Percentiles rank a stretch among this genome's conserved stretches.
These are phyloP conservation scores for Anodontia alba DNA, from an alignment of 2,888 invertebrate species.

Conservation along the genomic window DNA sequence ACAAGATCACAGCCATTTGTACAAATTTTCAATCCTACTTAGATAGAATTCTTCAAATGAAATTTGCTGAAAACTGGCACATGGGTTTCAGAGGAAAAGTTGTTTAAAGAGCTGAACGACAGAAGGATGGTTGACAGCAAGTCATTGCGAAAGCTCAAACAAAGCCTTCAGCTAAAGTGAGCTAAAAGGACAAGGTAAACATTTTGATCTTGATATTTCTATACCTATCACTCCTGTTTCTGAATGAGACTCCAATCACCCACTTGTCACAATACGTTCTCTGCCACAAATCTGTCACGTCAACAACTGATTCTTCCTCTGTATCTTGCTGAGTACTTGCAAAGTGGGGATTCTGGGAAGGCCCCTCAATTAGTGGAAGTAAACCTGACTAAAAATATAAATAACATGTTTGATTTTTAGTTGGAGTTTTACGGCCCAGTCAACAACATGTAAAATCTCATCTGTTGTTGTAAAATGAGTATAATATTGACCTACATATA, in stretches of 20 bases:
- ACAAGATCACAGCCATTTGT: no score
- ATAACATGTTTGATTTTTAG: neutral
- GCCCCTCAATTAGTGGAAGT: conserved; percentile 3
- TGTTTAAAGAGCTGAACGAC: neutral
- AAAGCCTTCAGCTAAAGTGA: no score
- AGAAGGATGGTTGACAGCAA: no score
- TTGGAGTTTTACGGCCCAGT: neutral
- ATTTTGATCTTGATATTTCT: no score
- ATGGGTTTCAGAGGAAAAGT: neutral
- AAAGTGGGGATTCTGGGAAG: neutral
- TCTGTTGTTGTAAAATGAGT: no score
- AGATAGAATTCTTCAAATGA: no score
- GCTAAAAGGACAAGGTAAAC: no score
- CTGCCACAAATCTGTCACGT: conserved; percentile 38
- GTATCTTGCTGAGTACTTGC: neutral
- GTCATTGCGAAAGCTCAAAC: no score
- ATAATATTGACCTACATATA: no score
- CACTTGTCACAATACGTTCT: conserved; percentile 39
- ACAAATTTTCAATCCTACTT: no score
- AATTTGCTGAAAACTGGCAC: no score
- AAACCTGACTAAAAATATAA: neutral
- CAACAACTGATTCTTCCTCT: neutral
- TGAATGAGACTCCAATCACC: conserved; percentile 42
- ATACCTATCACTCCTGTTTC: conserved; percentile 23
- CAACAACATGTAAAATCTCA: no score